Conservation (phyloP, 2,113 vertebrate genomes). For the Petaurus breviceps region DNA sequence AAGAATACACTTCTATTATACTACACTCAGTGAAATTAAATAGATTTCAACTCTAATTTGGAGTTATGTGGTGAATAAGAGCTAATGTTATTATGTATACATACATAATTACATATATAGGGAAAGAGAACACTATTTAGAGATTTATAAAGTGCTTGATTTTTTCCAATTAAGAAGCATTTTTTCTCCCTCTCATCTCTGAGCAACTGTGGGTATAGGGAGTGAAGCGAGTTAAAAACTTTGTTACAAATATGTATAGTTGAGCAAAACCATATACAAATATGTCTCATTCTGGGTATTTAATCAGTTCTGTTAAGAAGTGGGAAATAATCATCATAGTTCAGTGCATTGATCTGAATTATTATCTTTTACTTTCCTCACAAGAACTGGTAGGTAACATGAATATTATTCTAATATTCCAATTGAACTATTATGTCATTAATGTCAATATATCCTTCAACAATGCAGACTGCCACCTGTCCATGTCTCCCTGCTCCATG, state of each 20-base stretch:
- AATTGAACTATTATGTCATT: neutral
- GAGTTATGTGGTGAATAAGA: no score
- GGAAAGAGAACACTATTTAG: no score
- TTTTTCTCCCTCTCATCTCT: neutral
- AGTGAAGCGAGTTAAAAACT: neutral
- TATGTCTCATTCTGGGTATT: neutral
- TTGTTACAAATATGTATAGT: neutral
- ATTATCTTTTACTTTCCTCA: neutral
- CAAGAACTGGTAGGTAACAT: neutral
- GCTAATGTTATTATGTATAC: no score
- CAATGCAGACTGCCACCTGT: neutral
- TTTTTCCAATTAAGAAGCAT: neutral
- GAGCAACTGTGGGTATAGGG: no score
- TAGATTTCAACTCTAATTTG: no score
- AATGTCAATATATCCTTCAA: neutral
- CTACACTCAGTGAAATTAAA: no score
- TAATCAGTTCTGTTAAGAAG: neutral
- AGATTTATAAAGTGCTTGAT: no score
- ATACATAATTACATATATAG: no score
- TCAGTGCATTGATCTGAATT: neutral
- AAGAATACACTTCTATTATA: neutral
- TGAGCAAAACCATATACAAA: neutral
- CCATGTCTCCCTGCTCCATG: neutral
- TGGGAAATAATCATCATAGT: neutral
- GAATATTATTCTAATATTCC: neutral